These are phyloP conservation scores for Salvelinus sp. DNA, from an alignment of 2,113 vertebrate species.

Conservation along the genomic window DNA sequence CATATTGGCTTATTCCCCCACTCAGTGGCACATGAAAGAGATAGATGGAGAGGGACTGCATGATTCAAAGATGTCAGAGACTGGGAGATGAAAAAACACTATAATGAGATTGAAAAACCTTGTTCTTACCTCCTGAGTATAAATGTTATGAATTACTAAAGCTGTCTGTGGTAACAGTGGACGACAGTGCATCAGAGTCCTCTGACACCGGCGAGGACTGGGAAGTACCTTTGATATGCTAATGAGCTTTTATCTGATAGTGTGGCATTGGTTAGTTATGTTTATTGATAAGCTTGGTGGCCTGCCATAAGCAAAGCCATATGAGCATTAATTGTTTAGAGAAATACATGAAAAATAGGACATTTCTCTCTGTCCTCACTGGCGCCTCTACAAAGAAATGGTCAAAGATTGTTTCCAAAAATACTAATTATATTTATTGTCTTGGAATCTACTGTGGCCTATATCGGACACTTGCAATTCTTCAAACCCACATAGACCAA, in stretches of 20 bases:
- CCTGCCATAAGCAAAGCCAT: slow-evolving; percentile 59
- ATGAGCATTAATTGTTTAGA: slow-evolving; percentile 66
- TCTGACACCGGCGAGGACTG: slow-evolving; percentile 48
- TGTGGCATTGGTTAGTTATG: slow-evolving; percentile 54
- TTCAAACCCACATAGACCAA: neutral
- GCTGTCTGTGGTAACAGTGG: slow-evolving; percentile 55
- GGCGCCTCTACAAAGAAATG: slow-evolving; percentile 63
- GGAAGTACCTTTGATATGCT: slow-evolving; percentile 71
- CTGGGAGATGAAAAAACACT: slow-evolving; percentile 72
- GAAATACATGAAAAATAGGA: slow-evolving; percentile 63
- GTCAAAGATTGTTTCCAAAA: slow-evolving; percentile 19
- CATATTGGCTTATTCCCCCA: slow-evolving; percentile 27
- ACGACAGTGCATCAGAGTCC: slow-evolving; percentile 51
- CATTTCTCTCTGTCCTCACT: slow-evolving; percentile 42
- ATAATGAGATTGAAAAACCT: slow-evolving; percentile 72
- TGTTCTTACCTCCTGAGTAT: slow-evolving; percentile 72
- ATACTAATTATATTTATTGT: slow-evolving; percentile 23
- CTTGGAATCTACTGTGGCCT: slow-evolving; percentile 16
- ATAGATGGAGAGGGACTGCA: slow-evolving; percentile 25
- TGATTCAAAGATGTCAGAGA: slow-evolving; percentile 73
- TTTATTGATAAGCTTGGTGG: slow-evolving; percentile 70
- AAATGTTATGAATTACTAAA: slow-evolving; percentile 74
- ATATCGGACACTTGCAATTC: slow-evolving; percentile 38
- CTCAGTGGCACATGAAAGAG: slow-evolving; percentile 58
- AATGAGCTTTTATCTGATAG: slow-evolving; percentile 60